A percentile compares a stretch with the other conserved stretches of the same genome.
Evolutionary conservation across 2,797 vertebrate species (phyloP).

Genomic region (Lithobates pipiens): DNA sequence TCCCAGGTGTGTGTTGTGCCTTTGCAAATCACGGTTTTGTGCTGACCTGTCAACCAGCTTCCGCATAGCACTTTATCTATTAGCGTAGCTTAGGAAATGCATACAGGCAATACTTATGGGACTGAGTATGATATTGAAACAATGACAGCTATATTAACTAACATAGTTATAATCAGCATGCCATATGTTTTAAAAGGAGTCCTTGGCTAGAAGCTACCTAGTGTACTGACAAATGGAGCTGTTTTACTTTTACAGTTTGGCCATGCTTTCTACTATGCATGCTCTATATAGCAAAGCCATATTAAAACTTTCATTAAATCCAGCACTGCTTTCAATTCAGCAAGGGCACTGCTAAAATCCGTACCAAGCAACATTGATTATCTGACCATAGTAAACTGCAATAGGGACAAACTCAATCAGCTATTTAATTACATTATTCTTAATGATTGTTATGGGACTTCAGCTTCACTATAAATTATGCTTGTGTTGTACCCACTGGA

Average conservation of each 20-base stretch:
- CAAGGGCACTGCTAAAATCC: conserved; percentile 54
- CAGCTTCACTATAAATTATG: conserved; percentile 61
- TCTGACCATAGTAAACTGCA: conserved; percentile 63
- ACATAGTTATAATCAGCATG: conserved; percentile 39
- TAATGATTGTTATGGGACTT: conserved; percentile 63
- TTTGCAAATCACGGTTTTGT: conserved; percentile 18
- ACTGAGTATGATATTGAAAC: conserved; percentile 38
- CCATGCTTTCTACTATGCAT: neutral
- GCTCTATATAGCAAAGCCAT: conserved; percentile 13
- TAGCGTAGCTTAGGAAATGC: conserved; percentile 41
- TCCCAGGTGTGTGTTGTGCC: conserved; percentile 36
- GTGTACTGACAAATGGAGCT: conserved; percentile 2
- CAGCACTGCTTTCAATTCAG: conserved; percentile 29
- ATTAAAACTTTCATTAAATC: conserved; percentile 51
- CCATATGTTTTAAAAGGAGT: conserved; percentile 29
- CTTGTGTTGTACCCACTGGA: conserved; percentile 49
- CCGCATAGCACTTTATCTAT: conserved; percentile 21
- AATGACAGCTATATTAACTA: conserved; percentile 49
- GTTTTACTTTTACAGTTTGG: neutral
- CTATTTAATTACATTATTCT: conserved; percentile 63
- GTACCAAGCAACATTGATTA: conserved; percentile 62
- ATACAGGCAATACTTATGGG: conserved; percentile 29
- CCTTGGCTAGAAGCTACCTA: conserved; percentile 18
- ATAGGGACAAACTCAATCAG: conserved; percentile 62
- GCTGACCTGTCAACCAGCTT: conserved; percentile 25